These are phyloP conservation scores for Tragelaphus scriptus DNA, from an alignment of 2,113 vertebrate genomes.

Conservation along the genomic window DNA sequence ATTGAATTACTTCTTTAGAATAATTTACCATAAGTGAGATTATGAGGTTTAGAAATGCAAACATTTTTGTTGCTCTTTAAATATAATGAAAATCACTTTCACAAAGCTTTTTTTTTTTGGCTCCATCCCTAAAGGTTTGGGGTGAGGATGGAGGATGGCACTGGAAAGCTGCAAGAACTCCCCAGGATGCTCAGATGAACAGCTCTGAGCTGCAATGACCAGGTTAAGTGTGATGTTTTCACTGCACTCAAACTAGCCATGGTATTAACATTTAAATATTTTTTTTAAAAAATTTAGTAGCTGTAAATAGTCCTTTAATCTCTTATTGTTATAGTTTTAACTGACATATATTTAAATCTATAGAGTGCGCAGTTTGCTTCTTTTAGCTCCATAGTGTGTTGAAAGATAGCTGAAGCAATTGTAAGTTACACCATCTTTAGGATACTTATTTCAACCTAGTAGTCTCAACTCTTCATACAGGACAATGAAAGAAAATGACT, in stretches of 20 bases:
- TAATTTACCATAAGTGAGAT: neutral
- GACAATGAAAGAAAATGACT: neutral
- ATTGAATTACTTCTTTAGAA: constrained; percentile 18
- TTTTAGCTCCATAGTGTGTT: neutral
- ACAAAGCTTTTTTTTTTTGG: neutral
- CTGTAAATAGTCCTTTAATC: neutral
- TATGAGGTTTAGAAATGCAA: neutral
- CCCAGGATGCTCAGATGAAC: neutral
- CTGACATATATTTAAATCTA: neutral
- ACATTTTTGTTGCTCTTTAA: neutral
- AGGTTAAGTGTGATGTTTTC: neutral
- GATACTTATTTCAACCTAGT: neutral
- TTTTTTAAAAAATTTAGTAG: neutral
- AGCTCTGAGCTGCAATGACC: neutral
- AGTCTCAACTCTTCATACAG: neutral
- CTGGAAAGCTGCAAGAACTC: neutral
- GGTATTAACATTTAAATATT: neutral
- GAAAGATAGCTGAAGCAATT: neutral
- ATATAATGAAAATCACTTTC: constrained; percentile 7
- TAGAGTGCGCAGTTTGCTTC: neutral
- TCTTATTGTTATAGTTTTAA: neutral
- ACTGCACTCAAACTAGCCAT: neutral
- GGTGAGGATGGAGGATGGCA: neutral
- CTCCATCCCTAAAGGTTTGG: neutral
- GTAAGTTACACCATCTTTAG: neutral